Evolutionary conservation across 2,888 invertebrate species (phyloP), one percentile per base, ranked within the genome.

Genomic region (Pelosia muscerda): DNA sequence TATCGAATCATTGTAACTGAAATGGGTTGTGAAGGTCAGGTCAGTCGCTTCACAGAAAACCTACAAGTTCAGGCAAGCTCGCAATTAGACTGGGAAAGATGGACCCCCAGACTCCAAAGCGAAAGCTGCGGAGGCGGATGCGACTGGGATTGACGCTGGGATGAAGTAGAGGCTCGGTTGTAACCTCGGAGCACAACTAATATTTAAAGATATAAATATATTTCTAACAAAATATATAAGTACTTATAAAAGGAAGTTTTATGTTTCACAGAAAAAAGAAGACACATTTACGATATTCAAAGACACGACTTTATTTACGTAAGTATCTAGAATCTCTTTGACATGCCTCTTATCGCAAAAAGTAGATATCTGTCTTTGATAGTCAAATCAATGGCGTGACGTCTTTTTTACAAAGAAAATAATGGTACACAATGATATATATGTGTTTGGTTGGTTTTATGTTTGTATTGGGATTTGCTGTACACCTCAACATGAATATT

Each of bases 281-380:
- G n/a, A 49, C 2, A 49, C 49, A 34, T 58, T 58, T 22, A 23
- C 6, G 15, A 23, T 6, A 34, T 58, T 58, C 34, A 34, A 22
- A 58, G 22, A 31, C 5, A 34, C 31, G n/a, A 58, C 22, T 11
- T 58, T 34, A 15, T 13, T 8, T 22, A 22, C 22, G 58, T 34
- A 28, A 26, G 28, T 8, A 15, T 58, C 31, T 58, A 22, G 31
- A 31, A 55, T 31, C 4, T 31, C 13, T 31, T 58, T 58, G 22
- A 58, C 22, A 58, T n/a, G 22, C 22, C 22, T 57, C 31, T n/a
- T 22, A 57, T 57, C 31, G 28, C 28, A 31, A 57, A 57, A 49
- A n/a, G 49, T 49, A 49, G 49, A 49, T 57, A 11, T 57, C 57
- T 19, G 10, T 34, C 58, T 58, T 58, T 58, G 34, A 58, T 58